These are phyloP conservation scores for Cryptops parisi DNA, from an alignment of 2,888 invertebrate species.

Conservation along the genomic window DNA sequence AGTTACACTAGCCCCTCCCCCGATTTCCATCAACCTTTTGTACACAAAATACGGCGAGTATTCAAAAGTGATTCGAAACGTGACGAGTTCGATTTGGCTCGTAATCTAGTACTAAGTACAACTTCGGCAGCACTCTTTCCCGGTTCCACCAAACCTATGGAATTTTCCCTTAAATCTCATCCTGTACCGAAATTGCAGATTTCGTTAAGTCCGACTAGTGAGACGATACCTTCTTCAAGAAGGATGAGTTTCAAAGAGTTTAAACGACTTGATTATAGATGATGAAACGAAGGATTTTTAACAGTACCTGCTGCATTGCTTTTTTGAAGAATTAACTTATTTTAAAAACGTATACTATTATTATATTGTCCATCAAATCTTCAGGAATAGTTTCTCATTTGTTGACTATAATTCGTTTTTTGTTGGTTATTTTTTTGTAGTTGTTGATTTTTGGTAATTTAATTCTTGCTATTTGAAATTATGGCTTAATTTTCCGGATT, in stretches of 20 bases:
- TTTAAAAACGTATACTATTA: too few species aligned
- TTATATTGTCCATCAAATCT: too few species aligned
- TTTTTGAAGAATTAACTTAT: too few species aligned
- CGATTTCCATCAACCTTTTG: background rate
- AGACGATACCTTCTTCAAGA: background rate
- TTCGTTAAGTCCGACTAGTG: background rate
- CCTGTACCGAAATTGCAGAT: background rate
- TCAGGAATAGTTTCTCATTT: too few species aligned
- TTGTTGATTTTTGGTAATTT: too few species aligned
- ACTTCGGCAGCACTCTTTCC: background rate
- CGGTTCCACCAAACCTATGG: background rate
- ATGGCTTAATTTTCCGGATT: too few species aligned
- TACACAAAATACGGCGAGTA: background rate
- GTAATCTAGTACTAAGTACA: slow-evolving; percentile 11
- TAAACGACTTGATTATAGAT: background rate
- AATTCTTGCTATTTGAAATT: too few species aligned
- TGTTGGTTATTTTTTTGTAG: too few species aligned
- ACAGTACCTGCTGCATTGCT: too few species aligned
- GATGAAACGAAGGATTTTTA: too few species aligned
- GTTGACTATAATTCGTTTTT: too few species aligned
- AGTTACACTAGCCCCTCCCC: background rate
- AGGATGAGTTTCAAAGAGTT: background rate
- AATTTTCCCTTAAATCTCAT: background rate
- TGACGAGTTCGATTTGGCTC: background rate
- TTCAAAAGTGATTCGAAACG: background rate